Evolutionary conservation across 64 coral and sea anemone species (phyloP).

Genomic region (Pachyseris speciosa): DNA sequence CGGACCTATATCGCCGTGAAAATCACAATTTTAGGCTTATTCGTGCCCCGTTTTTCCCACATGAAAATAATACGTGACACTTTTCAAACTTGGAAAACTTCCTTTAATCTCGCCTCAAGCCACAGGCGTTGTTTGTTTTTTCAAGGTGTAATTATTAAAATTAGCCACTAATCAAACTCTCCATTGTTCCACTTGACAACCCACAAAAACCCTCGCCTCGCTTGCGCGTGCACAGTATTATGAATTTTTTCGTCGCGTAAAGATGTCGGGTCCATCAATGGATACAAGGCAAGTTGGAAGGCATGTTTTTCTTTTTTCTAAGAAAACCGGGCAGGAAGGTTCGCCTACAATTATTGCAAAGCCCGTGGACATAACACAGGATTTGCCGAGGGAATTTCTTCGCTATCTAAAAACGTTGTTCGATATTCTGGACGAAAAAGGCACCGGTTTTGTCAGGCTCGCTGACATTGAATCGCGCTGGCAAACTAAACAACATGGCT

Average conservation of each 20-base stretch:
- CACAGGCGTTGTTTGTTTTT: slow-evolving; percentile 40
- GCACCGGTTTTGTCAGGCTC: slow-evolving; percentile 82
- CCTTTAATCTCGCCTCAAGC: neutral
- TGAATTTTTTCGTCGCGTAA: slow-evolving; percentile 36
- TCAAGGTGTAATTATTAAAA: slow-evolving; percentile 21
- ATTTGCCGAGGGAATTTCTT: slow-evolving; percentile 89
- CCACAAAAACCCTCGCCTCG: neutral
- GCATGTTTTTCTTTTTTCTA: slow-evolving; percentile 89
- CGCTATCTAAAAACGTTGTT: slow-evolving; percentile 88
- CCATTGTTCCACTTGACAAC: slow-evolving; percentile 9
- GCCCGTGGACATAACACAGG: slow-evolving; percentile 70
- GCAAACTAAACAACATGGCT: slow-evolving; percentile 61
- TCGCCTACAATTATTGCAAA: slow-evolving; percentile 74
- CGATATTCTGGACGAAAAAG: slow-evolving; percentile 89
- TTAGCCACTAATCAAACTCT: slow-evolving; percentile 22
- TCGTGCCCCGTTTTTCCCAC: neutral
- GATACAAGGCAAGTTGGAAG: slow-evolving; percentile 72
- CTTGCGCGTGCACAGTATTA: slow-evolving; percentile 28
- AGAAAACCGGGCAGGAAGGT: slow-evolving; percentile 22
- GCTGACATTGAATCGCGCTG: slow-evolving; percentile 88
- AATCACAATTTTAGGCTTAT: neutral
- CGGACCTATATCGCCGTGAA: neutral
- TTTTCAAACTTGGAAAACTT: neutral
- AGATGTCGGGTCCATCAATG: slow-evolving; percentile 24
- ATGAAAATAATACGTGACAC: slow-evolving; percentile 15